Evolutionary conservation across 2,113 vertebrate species (phyloP).

Genomic region (Petrocephalus zakoni): DNA sequence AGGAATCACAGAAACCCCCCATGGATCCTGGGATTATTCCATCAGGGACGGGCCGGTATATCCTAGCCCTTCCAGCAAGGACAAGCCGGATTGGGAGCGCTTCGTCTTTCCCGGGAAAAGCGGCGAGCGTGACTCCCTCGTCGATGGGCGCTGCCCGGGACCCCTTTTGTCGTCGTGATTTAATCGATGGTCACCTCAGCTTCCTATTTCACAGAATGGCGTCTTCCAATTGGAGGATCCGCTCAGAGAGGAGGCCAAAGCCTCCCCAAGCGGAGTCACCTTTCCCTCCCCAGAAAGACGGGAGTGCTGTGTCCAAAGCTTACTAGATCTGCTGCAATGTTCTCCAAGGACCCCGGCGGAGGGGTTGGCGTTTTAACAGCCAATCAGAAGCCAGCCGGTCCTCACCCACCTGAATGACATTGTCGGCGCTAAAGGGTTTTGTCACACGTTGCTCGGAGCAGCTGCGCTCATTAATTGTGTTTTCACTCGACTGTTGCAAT

Average conservation of each 20-base stretch:
- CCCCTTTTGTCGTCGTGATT: background rate
- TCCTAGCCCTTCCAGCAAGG: background rate
- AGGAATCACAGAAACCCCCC: background rate
- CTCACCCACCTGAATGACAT: background rate
- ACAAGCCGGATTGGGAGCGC: background rate
- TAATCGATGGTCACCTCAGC: background rate
- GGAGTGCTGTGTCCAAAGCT: background rate
- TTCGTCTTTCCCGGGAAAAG: background rate
- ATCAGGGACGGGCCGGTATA: background rate
- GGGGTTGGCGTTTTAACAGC: background rate
- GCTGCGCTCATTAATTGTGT: background rate
- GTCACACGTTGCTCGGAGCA: background rate
- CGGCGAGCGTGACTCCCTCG: background rate
- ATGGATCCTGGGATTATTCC: background rate
- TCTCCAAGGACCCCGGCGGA: background rate
- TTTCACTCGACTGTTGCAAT: background rate
- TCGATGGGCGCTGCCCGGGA: background rate
- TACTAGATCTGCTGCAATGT: background rate
- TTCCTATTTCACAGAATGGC: background rate
- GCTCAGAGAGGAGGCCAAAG: background rate
- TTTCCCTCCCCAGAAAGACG: background rate
- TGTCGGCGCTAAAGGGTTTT: background rate
- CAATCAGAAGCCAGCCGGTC: background rate
- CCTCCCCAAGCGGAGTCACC: background rate
- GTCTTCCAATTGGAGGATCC: background rate